A percentile compares a stretch with the other conserved stretches of the same genome.
Conservation (phyloP, 2,888 invertebrate genomes). For the Parelbella ahira region DNA sequence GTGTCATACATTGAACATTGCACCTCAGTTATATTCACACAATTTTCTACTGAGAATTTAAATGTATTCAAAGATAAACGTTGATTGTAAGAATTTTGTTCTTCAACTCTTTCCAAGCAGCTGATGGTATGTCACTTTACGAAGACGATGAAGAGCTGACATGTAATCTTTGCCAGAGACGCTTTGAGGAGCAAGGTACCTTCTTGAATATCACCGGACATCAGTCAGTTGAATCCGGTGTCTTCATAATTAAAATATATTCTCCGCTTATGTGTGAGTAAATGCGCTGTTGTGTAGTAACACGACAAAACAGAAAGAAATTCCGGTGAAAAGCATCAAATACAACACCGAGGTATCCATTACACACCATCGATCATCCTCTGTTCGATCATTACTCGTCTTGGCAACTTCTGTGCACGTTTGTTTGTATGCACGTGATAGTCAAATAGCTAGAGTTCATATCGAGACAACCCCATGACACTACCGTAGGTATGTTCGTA, state of each 20-base stretch:
- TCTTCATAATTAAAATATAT: constrained; percentile 57
- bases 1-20: constrained; percentile 21
- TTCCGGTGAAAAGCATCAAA: constrained; percentile 42
- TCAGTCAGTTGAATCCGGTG: constrained; percentile 61
- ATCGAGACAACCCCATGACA: constrained; percentile 31
- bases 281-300: constrained; percentile 73
- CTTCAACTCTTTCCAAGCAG: constrained; percentile 84
- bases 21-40: constrained; percentile 25
- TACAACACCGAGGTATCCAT: constrained; percentile 30
- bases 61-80: constrained; percentile 20
- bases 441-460: constrained; percentile 35
- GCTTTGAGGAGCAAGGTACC: constrained; percentile 89
- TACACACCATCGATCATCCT: constrained; percentile 36
- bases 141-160: constrained; percentile 84
- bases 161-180: constrained; percentile 88
- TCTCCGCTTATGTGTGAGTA: constrained; percentile 79
- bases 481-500: constrained; percentile 31
- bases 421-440: constrained; percentile 40
- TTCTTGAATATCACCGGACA: constrained; percentile 61
- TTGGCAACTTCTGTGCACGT: constrained; percentile 38
- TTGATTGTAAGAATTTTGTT: constrained; percentile 62
- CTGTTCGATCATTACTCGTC: constrained; percentile 36
- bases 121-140: constrained; percentile 82
- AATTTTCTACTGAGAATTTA: constrained; percentile 18
- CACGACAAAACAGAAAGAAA: constrained; percentile 16